A percentile compares a stretch with the other conserved stretches of the same genome.
phyloP scores from a whole-genome alignment of 2,888 invertebrate species.

The Agrochola circellaris region DNA sequence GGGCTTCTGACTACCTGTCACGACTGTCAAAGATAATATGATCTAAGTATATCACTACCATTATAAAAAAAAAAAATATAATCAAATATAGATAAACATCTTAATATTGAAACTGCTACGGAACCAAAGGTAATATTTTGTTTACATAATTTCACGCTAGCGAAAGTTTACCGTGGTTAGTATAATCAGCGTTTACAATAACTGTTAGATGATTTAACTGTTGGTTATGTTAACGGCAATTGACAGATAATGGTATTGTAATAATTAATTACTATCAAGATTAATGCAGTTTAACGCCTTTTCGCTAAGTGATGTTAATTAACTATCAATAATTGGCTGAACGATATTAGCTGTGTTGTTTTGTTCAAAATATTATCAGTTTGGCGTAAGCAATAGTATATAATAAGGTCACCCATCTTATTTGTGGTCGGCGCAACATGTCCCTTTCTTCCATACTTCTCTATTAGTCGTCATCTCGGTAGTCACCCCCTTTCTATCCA shows the following conservation, averaged over 20 bases:
- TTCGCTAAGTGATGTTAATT: not conserved
- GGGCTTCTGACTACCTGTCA: not conserved
- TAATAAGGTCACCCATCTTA: too few relatives aligned
- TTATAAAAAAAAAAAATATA: not conserved
- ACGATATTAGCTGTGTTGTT: not conserved
- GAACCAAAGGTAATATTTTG: constrained; percentile 14
- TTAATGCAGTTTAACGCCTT: not conserved
- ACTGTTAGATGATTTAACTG: constrained; percentile 25
- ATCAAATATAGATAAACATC: not conserved
- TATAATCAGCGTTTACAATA: constrained; percentile 19
- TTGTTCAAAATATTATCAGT: not conserved
- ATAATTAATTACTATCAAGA: not conserved
- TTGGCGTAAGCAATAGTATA: not conserved
- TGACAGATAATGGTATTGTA: not conserved
- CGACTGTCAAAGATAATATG: not conserved
- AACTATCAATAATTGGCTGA: not conserved
- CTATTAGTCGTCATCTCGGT: too few relatives aligned
- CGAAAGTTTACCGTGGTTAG: constrained; percentile 25
- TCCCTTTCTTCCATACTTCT: too few relatives aligned
- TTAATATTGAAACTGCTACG: not conserved
- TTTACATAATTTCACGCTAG: constrained; percentile 24
- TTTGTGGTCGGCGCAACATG: too few relatives aligned
- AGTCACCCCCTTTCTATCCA: too few relatives aligned
- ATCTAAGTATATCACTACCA: not conserved
- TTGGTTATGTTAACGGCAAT: constrained; percentile 7